Conservation (phyloP, 2,797 vertebrate species). For the Halcyon leucocephala region DNA sequence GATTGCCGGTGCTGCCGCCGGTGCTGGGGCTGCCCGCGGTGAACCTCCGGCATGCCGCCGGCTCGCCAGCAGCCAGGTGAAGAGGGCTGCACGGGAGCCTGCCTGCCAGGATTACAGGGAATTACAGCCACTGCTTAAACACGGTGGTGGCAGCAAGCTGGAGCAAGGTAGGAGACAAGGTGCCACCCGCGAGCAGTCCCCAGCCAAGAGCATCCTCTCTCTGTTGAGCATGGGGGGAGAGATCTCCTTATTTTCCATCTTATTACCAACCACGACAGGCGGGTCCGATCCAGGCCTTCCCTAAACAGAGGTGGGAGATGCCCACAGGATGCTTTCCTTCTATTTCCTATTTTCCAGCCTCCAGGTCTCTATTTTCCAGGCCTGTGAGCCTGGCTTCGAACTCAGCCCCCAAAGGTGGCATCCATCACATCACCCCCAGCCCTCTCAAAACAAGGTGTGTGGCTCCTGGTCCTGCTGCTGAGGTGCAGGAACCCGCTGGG, state of each 20-base stretch:
- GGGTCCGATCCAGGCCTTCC: background rate
- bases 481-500: accelerated
- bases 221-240: accelerated
- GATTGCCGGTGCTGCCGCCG: background rate
- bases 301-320: background rate
- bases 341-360: background rate
- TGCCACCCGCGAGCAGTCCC: accelerated
- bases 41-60: background rate
- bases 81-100: background rate
- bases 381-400: background rate
- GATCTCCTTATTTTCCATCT: background rate
- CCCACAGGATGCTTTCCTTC: background rate
- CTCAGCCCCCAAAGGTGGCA: background rate
- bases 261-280: accelerated
- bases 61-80: background rate
- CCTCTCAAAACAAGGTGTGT: background rate
- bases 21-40: background rate
- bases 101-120: background rate
- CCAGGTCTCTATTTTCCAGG: too few relatives aligned
- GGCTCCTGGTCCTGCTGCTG: accelerated
- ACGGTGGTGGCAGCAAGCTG: accelerated
- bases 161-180: background rate
- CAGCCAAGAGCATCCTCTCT: background rate
- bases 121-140: background rate
- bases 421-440: background rate